phyloP scores from a whole-genome alignment of 1,140 invertebrate genomes.

The Eciton burchellii region DNA sequence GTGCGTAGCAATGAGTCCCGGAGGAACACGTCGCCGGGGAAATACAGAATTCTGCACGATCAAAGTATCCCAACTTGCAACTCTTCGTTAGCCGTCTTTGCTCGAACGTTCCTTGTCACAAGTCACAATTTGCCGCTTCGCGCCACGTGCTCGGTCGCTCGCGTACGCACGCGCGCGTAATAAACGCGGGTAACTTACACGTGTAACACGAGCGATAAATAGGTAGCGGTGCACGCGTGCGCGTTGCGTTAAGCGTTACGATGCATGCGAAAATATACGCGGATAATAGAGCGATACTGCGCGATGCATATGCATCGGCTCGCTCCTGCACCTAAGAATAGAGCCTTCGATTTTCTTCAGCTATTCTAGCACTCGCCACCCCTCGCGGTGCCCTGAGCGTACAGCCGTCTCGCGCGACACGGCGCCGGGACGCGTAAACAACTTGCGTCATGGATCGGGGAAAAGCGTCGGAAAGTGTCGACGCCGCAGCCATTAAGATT shows the following conservation, averaged over 20 bases:
- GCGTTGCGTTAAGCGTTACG: conserved; percentile 16
- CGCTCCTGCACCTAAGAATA: conserved; percentile 48
- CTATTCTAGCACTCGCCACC: conserved; percentile 42
- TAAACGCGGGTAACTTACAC: background rate
- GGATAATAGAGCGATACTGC: conserved; percentile 20
- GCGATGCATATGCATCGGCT: conserved; percentile 21
- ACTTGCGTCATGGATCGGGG: conserved; percentile 6
- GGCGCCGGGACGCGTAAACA: background rate
- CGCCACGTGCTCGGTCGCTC: conserved; percentile 30
- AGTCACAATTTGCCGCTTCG: too few species aligned
- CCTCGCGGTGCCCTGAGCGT: conserved; percentile 24
- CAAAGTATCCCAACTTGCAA: background rate
- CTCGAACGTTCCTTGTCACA: background rate
- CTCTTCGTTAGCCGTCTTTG: background rate
- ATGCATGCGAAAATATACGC: conserved; percentile 52
- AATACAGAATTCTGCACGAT: background rate
- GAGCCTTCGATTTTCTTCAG: conserved; percentile 57
- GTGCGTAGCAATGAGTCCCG: too few species aligned
- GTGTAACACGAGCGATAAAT: background rate
- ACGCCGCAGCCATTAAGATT: conserved; percentile 19
- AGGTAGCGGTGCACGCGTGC: too few species aligned
- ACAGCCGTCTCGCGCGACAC: background rate
- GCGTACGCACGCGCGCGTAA: conserved; percentile 7
- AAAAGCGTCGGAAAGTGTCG: background rate
- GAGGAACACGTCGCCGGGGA: too few species aligned